phyloP scores from a whole-genome alignment of 2,888 invertebrate genomes.

The Polymixis flavicincta region DNA sequence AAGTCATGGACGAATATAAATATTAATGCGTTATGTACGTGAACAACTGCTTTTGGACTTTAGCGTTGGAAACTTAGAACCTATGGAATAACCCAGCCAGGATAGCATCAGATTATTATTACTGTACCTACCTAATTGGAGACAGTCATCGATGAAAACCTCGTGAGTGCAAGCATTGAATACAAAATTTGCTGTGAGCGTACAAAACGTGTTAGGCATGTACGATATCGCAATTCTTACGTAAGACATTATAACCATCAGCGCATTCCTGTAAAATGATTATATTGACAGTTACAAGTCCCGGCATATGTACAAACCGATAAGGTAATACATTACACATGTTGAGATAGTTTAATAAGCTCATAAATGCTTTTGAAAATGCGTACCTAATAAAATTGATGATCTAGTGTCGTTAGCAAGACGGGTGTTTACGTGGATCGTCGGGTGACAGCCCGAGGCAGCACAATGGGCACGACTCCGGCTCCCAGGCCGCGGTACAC shows the following conservation, averaged over 20 bases:
- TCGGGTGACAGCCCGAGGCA: slow-evolving; percentile 27
- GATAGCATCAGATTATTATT: slow-evolving; percentile 30
- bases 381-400: slow-evolving; percentile 9
- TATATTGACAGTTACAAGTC: slow-evolving; percentile 59
- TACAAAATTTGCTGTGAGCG: slow-evolving; percentile 75
- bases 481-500: slow-evolving; percentile 65
- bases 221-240: slow-evolving; percentile 77
- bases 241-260: slow-evolving; percentile 77
- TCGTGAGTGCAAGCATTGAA: slow-evolving; percentile 72
- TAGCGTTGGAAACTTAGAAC: slow-evolving; percentile 24
- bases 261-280: slow-evolving; percentile 81
- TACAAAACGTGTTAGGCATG: slow-evolving; percentile 78
- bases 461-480: slow-evolving; percentile 67
- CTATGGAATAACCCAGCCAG: slow-evolving; percentile 19
- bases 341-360: slow-evolving; percentile 25
- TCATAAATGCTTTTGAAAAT: slow-evolving; percentile 5
- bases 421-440: slow-evolving; percentile 39
- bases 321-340: slow-evolving; percentile 42
- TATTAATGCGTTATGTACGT: slow-evolving; percentile 32
- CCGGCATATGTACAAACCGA: slow-evolving; percentile 35
- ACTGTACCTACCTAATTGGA: slow-evolving; percentile 56
- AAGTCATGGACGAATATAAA: slow-evolving; percentile 56
- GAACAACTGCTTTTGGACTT: slow-evolving; percentile 22
- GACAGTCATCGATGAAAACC: slow-evolving; percentile 73
- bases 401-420: slow-evolving; percentile 15